Percentiles rank a stretch among this genome's conserved stretches.
phyloP scores from a whole-genome alignment of 2,888 invertebrate genomes.

The Autographa pulchrina region DNA sequence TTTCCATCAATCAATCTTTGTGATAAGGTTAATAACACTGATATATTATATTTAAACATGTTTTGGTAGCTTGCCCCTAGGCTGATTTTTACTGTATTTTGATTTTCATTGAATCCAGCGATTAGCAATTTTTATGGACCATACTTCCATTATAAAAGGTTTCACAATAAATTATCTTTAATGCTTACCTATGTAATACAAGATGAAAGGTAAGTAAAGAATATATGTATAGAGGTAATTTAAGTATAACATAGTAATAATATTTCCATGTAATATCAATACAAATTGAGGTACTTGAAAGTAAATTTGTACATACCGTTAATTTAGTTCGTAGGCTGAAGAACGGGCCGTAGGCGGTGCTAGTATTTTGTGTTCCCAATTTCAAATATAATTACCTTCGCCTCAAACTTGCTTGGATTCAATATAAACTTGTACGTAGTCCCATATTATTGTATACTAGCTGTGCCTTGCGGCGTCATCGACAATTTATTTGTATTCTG shows the following conservation, averaged over 20 bases:
- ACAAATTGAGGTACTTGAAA: slow-evolving; percentile 4
- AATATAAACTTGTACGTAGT: slow-evolving; percentile 10
- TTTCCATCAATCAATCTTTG: no score
- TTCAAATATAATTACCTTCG: slow-evolving; percentile 8
- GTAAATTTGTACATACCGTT: not conserved
- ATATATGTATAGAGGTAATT: not conserved
- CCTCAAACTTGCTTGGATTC: slow-evolving; percentile 10
- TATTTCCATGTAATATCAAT: not conserved
- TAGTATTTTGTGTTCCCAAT: slow-evolving; percentile 9
- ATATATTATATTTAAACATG: no score
- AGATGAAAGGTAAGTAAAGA: no score
- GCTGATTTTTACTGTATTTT: no score
- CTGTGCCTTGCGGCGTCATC: not conserved
- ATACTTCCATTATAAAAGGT: no score
- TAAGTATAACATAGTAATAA: not conserved
- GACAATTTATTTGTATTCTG: not conserved
- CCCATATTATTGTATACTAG: slow-evolving; percentile 21
- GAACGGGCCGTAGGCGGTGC: not conserved
- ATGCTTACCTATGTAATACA: no score
- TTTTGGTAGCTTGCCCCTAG: no score
- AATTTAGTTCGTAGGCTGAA: slow-evolving; percentile 2
- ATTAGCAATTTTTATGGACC: no score
- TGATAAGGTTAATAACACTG: no score
- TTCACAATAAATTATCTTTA: no score
- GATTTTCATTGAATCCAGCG: no score